These are phyloP conservation scores for Teleogryllus oceanicus DNA, from an alignment of 2,888 invertebrate species.

Conservation along the genomic window DNA sequence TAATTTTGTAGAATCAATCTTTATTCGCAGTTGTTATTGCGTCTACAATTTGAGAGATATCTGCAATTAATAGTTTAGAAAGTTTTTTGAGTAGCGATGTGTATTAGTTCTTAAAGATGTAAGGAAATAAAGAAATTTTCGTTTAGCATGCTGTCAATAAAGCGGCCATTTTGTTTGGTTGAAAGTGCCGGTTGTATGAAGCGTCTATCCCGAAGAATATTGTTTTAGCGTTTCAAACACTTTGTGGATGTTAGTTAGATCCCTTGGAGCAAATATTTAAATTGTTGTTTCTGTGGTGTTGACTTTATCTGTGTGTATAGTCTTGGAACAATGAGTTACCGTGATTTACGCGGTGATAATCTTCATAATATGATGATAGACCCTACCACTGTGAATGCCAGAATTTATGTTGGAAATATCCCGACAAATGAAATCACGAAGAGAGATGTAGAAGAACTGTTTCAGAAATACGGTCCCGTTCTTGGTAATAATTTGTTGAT, in stretches of 20 bases:
- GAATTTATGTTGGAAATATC: constrained; percentile 79
- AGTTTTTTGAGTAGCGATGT: no score
- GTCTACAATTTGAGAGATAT: no score
- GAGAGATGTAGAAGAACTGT: constrained; percentile 69
- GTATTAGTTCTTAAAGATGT: no score
- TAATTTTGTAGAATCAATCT: no score
- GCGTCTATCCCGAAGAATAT: background rate
- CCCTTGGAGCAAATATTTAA: no score
- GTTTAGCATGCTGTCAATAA: background rate
- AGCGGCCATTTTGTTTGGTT: constrained; percentile 9
- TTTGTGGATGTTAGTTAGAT: no score
- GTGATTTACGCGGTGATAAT: constrained; percentile 18
- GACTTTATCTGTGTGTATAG: no score
- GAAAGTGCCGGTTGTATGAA: constrained; percentile 9
- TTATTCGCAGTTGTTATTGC: no score
- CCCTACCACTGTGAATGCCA: constrained; percentile 66
- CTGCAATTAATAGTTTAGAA: no score
- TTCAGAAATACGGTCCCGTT: constrained; percentile 68
- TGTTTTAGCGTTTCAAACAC: no score
- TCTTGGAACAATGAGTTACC: constrained; percentile 27
- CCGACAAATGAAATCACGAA: constrained; percentile 63
- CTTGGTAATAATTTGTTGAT: constrained; percentile 40
- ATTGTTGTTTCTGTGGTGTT: no score
- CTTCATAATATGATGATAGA: constrained; percentile 56
- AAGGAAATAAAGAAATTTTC: background rate